Conservation (phyloP, 2,113 vertebrate species). For the Amazona vittata region DNA sequence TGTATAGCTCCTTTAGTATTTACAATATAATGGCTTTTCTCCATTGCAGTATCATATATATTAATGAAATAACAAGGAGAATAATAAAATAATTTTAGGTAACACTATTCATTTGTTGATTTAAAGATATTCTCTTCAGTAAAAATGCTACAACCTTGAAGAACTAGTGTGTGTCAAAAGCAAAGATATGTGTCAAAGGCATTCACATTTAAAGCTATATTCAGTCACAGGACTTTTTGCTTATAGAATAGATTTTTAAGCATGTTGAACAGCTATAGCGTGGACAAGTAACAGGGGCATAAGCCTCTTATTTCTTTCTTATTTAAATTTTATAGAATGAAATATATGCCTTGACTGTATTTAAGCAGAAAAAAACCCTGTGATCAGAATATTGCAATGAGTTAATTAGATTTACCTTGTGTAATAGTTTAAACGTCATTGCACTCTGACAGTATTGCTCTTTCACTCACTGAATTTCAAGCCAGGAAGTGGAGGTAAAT, state of each 20-base stretch:
- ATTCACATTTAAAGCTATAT: background rate
- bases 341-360: background rate
- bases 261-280: background rate
- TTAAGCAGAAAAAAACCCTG: rapidly evolving
- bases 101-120: background rate
- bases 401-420: background rate
- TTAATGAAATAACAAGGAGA: background rate
- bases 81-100: background rate
- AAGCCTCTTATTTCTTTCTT: background rate
- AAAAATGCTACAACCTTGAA: background rate
- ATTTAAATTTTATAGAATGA: background rate
- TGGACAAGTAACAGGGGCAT: background rate
- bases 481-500: background rate
- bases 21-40: background rate
- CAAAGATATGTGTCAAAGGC: background rate
- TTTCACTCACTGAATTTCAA: background rate
- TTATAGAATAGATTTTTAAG: background rate
- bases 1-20: background rate
- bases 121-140: background rate
- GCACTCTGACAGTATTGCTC: background rate
- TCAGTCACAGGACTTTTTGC: background rate
- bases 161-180: background rate
- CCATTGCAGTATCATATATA: background rate
- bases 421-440: background rate
- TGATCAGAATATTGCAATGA: background rate